Evolutionary conservation across 2,797 vertebrate species (phyloP).

Genomic region (Xerus rutilus): DNA sequence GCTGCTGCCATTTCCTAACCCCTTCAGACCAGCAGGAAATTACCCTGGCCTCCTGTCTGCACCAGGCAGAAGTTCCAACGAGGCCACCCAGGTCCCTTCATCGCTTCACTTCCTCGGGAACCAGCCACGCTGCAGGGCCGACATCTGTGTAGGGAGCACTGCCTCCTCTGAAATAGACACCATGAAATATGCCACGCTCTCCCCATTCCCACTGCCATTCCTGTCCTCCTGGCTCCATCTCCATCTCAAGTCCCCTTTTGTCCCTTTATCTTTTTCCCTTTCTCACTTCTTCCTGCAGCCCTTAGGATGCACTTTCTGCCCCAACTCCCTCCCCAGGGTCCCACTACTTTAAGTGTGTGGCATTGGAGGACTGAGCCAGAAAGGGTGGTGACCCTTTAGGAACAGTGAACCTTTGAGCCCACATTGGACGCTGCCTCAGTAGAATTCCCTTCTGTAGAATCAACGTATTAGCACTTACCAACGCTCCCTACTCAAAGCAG

Average conservation of each 20-base stretch:
- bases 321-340: neutral
- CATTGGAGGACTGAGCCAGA: neutral
- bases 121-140: neutral
- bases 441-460: constrained; percentile 35
- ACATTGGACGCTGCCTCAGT: neutral
- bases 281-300: neutral
- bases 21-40: neutral
- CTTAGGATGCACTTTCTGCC: neutral
- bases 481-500: neutral
- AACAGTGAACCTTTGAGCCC: neutral
- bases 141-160: no score
- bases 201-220: no score
- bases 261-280: neutral
- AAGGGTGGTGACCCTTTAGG: neutral
- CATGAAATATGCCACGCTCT: neutral
- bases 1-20: neutral
- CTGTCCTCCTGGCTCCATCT: neutral
- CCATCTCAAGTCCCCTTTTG: neutral
- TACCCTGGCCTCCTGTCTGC: neutral
- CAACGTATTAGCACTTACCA: neutral
- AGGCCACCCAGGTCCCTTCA: neutral
- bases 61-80: neutral
- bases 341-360: neutral
- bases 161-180: neutral
- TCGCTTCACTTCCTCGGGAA: neutral